Evolutionary conservation across 2,797 vertebrate species (phyloP).

Genomic region (Enteromius fasciolatus): DNA sequence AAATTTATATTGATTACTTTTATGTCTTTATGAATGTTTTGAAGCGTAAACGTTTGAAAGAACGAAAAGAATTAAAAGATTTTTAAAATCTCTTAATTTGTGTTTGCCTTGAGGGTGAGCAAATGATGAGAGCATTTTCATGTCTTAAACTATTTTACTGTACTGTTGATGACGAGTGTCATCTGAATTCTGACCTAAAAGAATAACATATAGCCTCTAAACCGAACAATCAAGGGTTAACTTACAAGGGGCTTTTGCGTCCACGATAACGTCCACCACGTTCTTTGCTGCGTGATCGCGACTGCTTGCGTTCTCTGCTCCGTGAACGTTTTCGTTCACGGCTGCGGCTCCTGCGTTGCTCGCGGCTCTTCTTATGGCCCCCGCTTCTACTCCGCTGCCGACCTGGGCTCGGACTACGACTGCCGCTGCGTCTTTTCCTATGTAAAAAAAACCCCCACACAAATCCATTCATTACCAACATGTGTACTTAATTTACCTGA

Average conservation of each 20-base stretch:
- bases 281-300: slow-evolving; percentile 88
- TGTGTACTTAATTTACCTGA: not conserved
- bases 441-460: not conserved
- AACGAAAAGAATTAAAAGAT: too few species aligned
- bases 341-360: slow-evolving; percentile 89
- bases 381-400: slow-evolving; percentile 89
- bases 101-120: not conserved
- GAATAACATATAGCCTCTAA: not conserved
- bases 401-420: slow-evolving; percentile 87
- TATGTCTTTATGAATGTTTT: not conserved
- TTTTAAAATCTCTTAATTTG: not conserved
- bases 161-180: not conserved
- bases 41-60: not conserved
- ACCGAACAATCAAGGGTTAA: slow-evolving; percentile 50
- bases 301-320: slow-evolving; percentile 90
- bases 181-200: not conserved
- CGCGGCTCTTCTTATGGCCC: slow-evolving; percentile 88
- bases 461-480: not conserved
- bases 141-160: not conserved
- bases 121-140: not conserved
- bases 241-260: slow-evolving; percentile 90
- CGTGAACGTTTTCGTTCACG: slow-evolving; percentile 87
- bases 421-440: slow-evolving; percentile 94
- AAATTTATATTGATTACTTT: not conserved
- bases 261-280: slow-evolving; percentile 86